Conservation (phyloP, 2,888 invertebrate species). For the Lepidocyrtinus sp. region DNA sequence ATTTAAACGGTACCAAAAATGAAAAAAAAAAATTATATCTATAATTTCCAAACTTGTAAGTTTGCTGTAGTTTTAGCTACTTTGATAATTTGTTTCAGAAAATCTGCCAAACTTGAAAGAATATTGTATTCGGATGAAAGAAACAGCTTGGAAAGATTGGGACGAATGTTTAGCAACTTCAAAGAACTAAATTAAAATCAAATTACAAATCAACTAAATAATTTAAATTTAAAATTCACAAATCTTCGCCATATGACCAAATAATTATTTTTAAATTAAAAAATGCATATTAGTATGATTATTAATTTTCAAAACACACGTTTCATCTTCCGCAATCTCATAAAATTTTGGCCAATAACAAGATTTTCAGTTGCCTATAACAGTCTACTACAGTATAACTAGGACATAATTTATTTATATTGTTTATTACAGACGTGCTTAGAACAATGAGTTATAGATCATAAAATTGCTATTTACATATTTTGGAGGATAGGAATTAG, state of each 20-base stretch:
- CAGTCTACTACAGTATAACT: too few species aligned
- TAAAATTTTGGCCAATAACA: too few species aligned
- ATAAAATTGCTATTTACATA: too few species aligned
- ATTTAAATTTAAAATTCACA: neutral
- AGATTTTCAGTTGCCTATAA: too few species aligned
- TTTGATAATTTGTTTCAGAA: conserved; percentile 68
- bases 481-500: too few species aligned
- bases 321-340: too few species aligned
- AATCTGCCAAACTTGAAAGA: conserved; percentile 71
- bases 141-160: conserved; percentile 72
- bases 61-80: neutral
- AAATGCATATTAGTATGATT: conserved; percentile 61
- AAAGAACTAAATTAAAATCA: neutral
- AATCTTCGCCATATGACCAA: neutral
- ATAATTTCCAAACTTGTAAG: neutral
- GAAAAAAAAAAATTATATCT: neutral
- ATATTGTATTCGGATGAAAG: conserved; percentile 72
- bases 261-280: neutral
- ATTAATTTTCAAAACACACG: too few species aligned
- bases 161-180: conserved; percentile 67
- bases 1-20: conserved; percentile 68
- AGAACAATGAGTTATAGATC: too few species aligned
- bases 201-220: neutral
- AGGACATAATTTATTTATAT: too few species aligned
- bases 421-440: too few species aligned